Base-by-base conservation (phyloP, 2,113 vertebrate genomes). In the Tursiops truncatus region DNA sequence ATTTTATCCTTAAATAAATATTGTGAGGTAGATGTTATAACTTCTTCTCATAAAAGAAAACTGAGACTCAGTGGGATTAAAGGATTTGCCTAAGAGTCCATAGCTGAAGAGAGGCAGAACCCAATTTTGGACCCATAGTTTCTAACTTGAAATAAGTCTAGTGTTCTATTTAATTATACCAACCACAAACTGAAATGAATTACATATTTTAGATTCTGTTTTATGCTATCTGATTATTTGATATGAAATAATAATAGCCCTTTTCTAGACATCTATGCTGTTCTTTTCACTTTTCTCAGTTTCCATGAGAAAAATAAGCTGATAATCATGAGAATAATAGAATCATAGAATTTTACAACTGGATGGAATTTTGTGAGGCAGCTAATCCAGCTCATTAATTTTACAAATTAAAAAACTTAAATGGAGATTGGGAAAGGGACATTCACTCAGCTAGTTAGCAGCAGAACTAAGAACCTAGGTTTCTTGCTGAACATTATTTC, bases 161-260 rank as follows among this genome's bases (percentile, higher is more conserved):
- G 33, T 58, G 13, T 74, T 93, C 50, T 82, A 50, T 28, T 90
- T 82, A 33, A 47, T 87, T 76, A 47, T 67, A 44, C 13, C 33
- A 65, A 33, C 65, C 31, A 85, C 65, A 84, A 33, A 84, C 13
- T 91, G 38, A 92, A 89, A 88, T 65, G 86, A 95, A 67, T 67
- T 56, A 36, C 33, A 68, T 67, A 94, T 94, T 73, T 91, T 96
- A 87, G 50, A 70, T 94, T 86, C 86, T 96, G 6, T 92, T 96
- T 91, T 96, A 71, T 77, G 73, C 47, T 95, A 17, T 58, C 28
- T 85, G 25, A 53, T 10, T 56, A 15, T 77, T 36, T 85, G 38
- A 87, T 86, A 58, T 65, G 25, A 83, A 77, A 67, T 5, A 38
- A n/a, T 92, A 63, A 44, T 84, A 58, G 21, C 58, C 47, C 28